Percentiles rank a stretch among this genome's conserved stretches.
phyloP scores from a whole-genome alignment of 2,113 vertebrate species.

The Alethe castanea region DNA sequence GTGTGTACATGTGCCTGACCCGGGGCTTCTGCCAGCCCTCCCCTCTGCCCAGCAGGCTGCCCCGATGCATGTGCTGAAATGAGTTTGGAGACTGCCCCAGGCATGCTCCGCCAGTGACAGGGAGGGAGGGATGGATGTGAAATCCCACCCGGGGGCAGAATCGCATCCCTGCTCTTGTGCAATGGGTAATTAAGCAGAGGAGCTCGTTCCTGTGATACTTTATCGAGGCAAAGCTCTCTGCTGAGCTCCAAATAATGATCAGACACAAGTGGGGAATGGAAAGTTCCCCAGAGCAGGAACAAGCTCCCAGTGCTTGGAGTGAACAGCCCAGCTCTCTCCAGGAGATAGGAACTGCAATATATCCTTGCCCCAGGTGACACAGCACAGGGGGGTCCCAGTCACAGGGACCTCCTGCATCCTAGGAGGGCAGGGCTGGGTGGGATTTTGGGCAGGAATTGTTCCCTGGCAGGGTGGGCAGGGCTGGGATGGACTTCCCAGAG shows the following conservation, averaged over 20 bases:
- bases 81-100: neutral
- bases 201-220: neutral
- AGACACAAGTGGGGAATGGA: neutral
- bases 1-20: neutral
- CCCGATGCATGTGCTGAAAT: neutral
- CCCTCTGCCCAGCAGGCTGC: neutral
- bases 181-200: constrained; percentile 3
- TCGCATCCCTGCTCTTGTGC: neutral
- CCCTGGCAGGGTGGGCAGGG: neutral
- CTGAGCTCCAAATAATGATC: neutral
- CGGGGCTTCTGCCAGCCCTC: neutral
- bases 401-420: neutral
- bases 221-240: neutral
- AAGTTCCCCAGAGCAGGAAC: neutral
- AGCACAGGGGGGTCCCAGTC: neutral
- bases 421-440: neutral
- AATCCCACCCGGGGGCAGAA: neutral
- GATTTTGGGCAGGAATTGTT: neutral
- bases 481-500: neutral
- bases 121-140: neutral
- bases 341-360: neutral
- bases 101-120: neutral
- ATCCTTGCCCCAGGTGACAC: neutral
- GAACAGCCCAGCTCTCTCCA: neutral
- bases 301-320: neutral